phyloP scores from a whole-genome alignment of 64 coral and sea anemone species.

The Platygyra sinensis region DNA sequence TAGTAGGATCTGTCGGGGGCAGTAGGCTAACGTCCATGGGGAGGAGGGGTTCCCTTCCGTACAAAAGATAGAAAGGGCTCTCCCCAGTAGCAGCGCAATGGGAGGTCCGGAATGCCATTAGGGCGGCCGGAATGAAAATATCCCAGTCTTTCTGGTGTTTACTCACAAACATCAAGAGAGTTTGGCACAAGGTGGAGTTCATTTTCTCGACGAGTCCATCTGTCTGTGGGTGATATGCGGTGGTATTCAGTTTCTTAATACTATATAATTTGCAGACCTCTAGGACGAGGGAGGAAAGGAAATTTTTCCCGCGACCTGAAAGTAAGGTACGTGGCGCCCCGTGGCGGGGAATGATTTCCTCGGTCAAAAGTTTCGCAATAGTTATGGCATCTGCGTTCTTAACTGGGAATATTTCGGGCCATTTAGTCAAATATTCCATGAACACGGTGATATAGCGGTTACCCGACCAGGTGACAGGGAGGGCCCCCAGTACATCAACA shows the following conservation, averaged over 20 bases:
- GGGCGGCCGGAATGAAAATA: background rate
- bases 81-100: background rate
- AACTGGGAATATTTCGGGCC: too few species aligned
- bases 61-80: background rate
- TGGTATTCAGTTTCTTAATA: constrained; percentile 6
- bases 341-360: too few species aligned
- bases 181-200: background rate
- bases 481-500: too few species aligned
- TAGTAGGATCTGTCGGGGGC: background rate
- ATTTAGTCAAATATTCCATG: too few species aligned
- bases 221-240: background rate
- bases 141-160: background rate
- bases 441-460: too few species aligned
- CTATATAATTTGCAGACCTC: constrained; percentile 17
- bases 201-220: constrained; percentile 17
- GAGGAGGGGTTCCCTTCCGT: background rate
- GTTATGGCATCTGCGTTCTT: too few species aligned
- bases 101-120: background rate
- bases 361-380: too few species aligned
- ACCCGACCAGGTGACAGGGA: too few species aligned
- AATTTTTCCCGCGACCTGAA: too few species aligned
- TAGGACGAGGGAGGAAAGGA: too few species aligned
- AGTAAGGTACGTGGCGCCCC: too few species aligned
- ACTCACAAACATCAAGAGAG: background rate
- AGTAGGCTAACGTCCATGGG: background rate